Conservation (phyloP, 2,888 invertebrate species). For the Thymelicus acteon region DNA sequence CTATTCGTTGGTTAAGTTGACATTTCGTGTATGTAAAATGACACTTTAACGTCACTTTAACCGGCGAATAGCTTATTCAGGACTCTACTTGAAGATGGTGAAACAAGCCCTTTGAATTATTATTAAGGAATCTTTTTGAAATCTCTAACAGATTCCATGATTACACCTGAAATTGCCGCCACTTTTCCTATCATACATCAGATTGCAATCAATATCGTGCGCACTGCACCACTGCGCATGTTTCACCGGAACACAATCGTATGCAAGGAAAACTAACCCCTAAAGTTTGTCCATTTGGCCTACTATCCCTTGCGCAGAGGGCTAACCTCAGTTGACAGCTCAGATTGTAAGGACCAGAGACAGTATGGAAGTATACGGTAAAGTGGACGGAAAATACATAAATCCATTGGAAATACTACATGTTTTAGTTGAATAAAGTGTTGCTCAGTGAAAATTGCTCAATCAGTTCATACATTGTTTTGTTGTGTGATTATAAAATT, state of each 20-base stretch:
- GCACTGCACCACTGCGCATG: conserved; percentile 81
- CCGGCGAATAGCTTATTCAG: too few species aligned
- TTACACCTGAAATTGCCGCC: conserved; percentile 67
- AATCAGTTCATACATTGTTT: conserved; percentile 21
- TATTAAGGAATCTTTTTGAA: background rate
- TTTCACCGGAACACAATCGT: conserved; percentile 56
- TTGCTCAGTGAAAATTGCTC: conserved; percentile 33
- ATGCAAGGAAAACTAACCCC: conserved; percentile 30
- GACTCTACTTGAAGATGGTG: too few species aligned
- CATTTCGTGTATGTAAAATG: too few species aligned
- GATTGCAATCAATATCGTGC: conserved; percentile 81
- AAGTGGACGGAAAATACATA: conserved; percentile 52
- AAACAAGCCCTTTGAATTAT: too few species aligned
- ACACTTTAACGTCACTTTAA: too few species aligned
- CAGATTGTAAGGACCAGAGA: conserved; percentile 58
- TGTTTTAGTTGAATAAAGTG: conserved; percentile 24
- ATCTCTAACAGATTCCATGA: background rate
- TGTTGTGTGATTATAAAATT: conserved; percentile 17
- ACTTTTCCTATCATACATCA: conserved; percentile 69
- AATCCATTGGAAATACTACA: conserved; percentile 26
- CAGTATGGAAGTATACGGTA: conserved; percentile 70
- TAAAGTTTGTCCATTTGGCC: background rate
- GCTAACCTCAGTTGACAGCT: conserved; percentile 69
- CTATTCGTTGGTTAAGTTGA: too few species aligned
- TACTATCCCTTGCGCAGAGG: background rate